phyloP scores from a whole-genome alignment of 2,113 vertebrate genomes.

The Gallinago undulata region DNA sequence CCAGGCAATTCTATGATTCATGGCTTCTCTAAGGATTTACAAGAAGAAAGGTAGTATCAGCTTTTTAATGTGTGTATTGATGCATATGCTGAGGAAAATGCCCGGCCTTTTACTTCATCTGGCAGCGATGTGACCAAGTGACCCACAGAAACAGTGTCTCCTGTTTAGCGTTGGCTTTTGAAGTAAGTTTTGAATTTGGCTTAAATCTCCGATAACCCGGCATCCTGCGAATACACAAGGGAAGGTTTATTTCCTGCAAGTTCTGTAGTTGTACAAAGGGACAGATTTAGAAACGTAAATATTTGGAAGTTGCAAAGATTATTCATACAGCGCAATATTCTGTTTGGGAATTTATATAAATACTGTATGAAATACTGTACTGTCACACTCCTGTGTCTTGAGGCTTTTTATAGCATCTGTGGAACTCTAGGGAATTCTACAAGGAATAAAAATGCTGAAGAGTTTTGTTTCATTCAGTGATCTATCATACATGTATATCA shows the following conservation, averaged over 20 bases:
- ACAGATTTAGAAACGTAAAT: constrained; percentile 34
- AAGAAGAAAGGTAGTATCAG: background rate
- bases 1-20: too few species aligned
- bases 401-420: constrained; percentile 13
- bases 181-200: constrained; percentile 17
- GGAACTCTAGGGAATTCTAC: background rate
- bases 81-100: background rate
- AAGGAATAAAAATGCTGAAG: background rate
- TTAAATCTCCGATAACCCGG: constrained; percentile 1
- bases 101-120: background rate
- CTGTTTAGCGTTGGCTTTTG: background rate
- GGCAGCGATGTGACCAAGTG: background rate
- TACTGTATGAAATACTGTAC: constrained; percentile 4
- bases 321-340: constrained; percentile 19
- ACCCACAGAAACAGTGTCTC: background rate
- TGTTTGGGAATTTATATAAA: background rate
- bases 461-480: constrained; percentile 21
- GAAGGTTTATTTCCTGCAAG: constrained; percentile 14
- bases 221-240: constrained; percentile 13
- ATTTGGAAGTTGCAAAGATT: constrained; percentile 14
- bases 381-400: background rate
- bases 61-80: background rate
- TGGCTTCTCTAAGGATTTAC: background rate
- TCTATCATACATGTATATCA: background rate
- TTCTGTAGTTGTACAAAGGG: constrained; percentile 39